Evolutionary conservation across 2,797 vertebrate species (phyloP), one percentile per base, ranked within the genome.

Genomic region (Chanos chanos): DNA sequence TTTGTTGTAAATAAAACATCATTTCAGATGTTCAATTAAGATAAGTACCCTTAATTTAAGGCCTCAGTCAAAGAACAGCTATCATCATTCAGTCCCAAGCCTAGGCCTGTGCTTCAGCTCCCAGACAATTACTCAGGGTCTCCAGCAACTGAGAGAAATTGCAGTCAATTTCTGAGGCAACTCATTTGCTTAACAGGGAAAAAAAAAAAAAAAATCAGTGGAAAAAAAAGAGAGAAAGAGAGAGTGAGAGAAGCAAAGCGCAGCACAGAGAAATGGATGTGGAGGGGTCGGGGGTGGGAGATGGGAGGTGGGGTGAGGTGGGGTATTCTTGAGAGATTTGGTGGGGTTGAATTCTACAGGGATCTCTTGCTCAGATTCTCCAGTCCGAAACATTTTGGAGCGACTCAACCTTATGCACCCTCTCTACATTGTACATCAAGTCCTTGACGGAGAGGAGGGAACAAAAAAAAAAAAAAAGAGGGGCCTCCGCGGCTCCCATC

Each of bases 31-130:
- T 90, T 92, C 81, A 89, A 83, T 92, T 91, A 91, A 91, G 90
- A 84, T 90, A 91, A 93, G 85, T 89, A 88, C 72, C 60, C 75
- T 89, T 92, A 87, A 91, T 90, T 91, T 91, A 88, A 89, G 89
- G 85, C 77, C 81, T 85, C 81, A 81, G 79, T 86, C 83, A 81
- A 25, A 78, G 66, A 34, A 21, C 61, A 73, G 47, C 67, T 64
- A 78, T 56, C 64, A 72, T 70, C 63, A 55, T 33, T 64, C 56
- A 68, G 44, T 34, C 56, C 47, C 13, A 21, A 27, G 24, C 36
- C 39, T 66, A n/a, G n/a, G n/a, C n/a, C 52, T 75, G 56, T 74
- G 76, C 78, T 85, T 77, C 59, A 71, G 77, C 77, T 85, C 81
- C 68, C 76, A 89, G 83, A 87, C 79, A 87, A 89, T 90, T 87